Conservation (phyloP, 2,113 vertebrate species). For the Oncorhynchus gorbuscha region DNA sequence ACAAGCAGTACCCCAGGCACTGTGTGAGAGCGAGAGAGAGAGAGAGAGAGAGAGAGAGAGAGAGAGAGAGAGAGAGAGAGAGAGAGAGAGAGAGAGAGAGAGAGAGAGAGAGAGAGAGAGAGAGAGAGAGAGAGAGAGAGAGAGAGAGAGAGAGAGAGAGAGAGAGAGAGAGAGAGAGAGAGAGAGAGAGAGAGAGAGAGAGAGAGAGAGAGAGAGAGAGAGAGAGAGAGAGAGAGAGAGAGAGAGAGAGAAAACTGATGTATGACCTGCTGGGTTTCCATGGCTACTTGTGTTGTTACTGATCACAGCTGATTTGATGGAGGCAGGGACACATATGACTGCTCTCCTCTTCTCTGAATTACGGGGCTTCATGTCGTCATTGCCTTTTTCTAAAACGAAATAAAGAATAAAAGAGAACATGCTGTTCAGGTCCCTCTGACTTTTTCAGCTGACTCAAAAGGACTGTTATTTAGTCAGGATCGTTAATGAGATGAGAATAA, state of each 20-base stretch:
- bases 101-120: background rate
- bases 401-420: background rate
- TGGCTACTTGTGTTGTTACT: constrained; percentile 31
- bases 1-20: background rate
- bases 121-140: background rate
- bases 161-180: too few relatives aligned
- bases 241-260: background rate
- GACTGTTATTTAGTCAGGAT: background rate
- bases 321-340: constrained; percentile 1
- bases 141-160: background rate
- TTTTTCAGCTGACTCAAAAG: background rate
- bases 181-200: too few relatives aligned
- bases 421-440: background rate
- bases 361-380: constrained; percentile 31
- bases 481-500: too few relatives aligned
- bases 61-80: background rate
- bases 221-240: background rate
- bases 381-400: constrained; percentile 41
- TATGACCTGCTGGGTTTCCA: constrained; percentile 54
- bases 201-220: background rate
- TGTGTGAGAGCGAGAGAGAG: background rate
- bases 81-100: too few relatives aligned
- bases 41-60: background rate
- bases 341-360: constrained; percentile 44
- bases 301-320: constrained; percentile 34